Percentiles rank a stretch among this genome's conserved stretches.
Conservation (phyloP, 2,888 invertebrate species). For the Girardia tigrina region DNA sequence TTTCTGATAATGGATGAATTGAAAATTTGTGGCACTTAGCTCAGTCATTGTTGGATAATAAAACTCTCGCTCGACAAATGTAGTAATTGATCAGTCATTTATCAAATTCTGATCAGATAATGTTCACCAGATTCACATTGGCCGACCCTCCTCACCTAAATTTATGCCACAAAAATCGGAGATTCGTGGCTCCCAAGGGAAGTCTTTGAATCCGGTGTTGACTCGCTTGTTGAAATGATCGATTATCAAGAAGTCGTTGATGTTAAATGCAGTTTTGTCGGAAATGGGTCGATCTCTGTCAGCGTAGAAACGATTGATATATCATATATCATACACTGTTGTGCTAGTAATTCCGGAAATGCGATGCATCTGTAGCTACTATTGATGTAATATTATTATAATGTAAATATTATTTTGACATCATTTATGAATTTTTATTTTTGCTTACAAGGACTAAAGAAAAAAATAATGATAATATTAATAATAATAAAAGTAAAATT, state of each 20-base stretch:
- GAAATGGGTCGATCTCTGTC: constrained; percentile 23
- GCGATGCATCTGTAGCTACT: constrained; percentile 18
- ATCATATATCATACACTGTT: constrained; percentile 18
- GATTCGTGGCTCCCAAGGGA: constrained; percentile 23
- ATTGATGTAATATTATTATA: constrained; percentile 23
- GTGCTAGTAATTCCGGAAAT: constrained; percentile 12
- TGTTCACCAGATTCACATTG: constrained; percentile 17
- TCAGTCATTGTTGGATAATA: constrained; percentile 23
- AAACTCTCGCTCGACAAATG: constrained; percentile 23
- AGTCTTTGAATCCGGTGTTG: constrained; percentile 23
- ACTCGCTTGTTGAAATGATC: constrained; percentile 23
- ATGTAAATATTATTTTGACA: constrained; percentile 17
- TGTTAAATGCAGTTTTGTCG: constrained; percentile 23
- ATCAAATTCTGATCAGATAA: constrained; percentile 23
- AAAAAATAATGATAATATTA: background rate
- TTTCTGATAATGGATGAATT: background rate
- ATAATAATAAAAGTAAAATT: background rate
- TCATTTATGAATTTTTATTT: background rate
- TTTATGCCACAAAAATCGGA: constrained; percentile 23
- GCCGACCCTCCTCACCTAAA: constrained; percentile 4
- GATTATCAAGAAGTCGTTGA: constrained; percentile 23
- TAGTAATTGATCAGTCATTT: constrained; percentile 23
- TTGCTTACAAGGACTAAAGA: background rate
- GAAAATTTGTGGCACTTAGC: constrained; percentile 20
- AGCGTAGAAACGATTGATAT: constrained; percentile 23